Evolutionary conservation across 2,888 invertebrate genomes (phyloP), one percentile per base, ranked within the genome.

Genomic region (Drosophila emarginata): DNA sequence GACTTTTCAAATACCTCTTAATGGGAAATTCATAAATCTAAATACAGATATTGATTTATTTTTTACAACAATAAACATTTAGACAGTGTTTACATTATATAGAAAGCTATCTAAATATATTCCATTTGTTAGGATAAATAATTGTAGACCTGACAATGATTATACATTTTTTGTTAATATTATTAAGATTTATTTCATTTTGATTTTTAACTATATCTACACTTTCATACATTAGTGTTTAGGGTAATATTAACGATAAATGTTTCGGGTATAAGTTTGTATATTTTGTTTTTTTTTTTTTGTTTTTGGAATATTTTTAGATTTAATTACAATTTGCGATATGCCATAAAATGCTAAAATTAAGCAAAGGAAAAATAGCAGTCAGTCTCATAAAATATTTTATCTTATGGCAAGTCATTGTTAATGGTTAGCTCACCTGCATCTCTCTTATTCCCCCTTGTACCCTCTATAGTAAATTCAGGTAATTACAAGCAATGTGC

Each of bases 381-480:
- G 23, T 40, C 15, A 45, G 45, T 21, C 9, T 45, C 67, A 63
- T 80, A 75, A 83, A 78, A 50, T 65, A 62, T 28, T 40, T 39
- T 58, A 75, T 68, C 70, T 72, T 78, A 72, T 69, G 80, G 71
- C 72, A 72, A 67, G 72, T 72, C 52, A 71, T 66, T 66, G 78
- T 15, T 21, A 45, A 45, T 45, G 45, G 21, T 5, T 26, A 26
- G 5, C 26, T 26, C 45, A 45, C 4, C 59, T 12, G 37, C 18
- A 36, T 28, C 18, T 6, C 56, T 50, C 53, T 14, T 2, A 21
- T 3, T 23, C 4, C 23, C 51, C 32, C 32, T 2, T 11, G 1
- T 9, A 21, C 14, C 26, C 0, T 15, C 4, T 5, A 28, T 15
- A 68, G 66, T 62, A 52, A 54, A 59, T 15, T 50, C 78, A 62